Conservation (phyloP, 1,140 invertebrate species). For the Lanistes nyassanus region DNA sequence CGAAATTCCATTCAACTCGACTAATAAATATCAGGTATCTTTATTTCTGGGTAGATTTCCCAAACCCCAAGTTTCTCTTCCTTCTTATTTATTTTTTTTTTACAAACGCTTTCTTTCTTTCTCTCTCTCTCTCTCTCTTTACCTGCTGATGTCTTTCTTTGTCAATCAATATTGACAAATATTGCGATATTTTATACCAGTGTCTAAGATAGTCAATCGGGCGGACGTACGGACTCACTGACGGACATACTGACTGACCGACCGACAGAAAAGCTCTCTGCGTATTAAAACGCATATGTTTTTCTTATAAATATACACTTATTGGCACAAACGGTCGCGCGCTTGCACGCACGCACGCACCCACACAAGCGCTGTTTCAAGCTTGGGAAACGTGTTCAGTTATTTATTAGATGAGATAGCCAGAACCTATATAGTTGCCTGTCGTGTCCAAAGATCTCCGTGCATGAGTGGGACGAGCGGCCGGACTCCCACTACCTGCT, state of each 20-base stretch:
- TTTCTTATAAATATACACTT: too few relatives aligned
- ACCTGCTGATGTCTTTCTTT: not conserved
- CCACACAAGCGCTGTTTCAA: not conserved
- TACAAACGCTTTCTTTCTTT: not conserved
- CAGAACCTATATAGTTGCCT: not conserved
- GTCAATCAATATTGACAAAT: not conserved
- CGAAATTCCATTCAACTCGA: conserved; percentile 99
- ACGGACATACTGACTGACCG: too few relatives aligned
- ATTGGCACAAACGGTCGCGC: not conserved
- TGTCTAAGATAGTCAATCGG: too few relatives aligned
- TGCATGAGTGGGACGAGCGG: conserved; percentile 92
- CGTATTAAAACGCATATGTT: too few relatives aligned
- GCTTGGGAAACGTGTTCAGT: not conserved
- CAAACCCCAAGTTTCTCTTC: not conserved
- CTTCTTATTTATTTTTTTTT: not conserved
- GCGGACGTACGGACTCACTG: too few relatives aligned
- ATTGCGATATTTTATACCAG: too few relatives aligned
- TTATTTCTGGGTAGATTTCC: not conserved
- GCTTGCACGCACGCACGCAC: not conserved
- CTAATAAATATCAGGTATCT: conserved; percentile 93
- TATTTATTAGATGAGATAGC: not conserved
- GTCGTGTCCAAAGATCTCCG: conserved; percentile 77
- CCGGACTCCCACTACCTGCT: conserved; percentile 90
- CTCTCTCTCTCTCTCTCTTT: conserved; percentile 5
- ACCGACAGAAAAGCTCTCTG: too few relatives aligned